Evolutionary conservation across 2,113 vertebrate species (phyloP), one percentile per base, ranked within the genome.

Genomic region (Archocentrus centrarchus): DNA sequence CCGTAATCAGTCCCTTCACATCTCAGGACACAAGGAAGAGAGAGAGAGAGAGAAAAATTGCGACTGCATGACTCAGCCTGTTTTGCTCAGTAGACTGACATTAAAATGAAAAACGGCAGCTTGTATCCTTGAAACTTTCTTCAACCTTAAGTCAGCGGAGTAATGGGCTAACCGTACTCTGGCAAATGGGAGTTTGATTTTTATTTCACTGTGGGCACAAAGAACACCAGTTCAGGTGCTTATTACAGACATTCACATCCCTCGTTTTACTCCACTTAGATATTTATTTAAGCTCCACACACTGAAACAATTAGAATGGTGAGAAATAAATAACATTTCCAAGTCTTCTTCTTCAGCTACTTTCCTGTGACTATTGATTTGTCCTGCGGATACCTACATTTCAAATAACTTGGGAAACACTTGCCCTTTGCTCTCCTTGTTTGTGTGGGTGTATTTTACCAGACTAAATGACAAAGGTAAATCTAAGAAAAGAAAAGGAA

Each of bases 1-100:
- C 85, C 60, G 9, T 79, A 83, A 86, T 85, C 83, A 89, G 37
- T 62, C 68, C 63, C 79, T 78, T 59, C 20, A 27, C 39, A 44
- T 87, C 63, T 44, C 77, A 53, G 68, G 47, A 57, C 20, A 58
- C 27, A 13, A 53, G 60, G 50, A 18, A 59, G 27, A 14, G 20
- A 73, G 30, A 7, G 30, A 7, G 30, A 30, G 30, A 30, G 60
- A 27, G 76, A 35, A 4, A 35, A 3, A 70, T 5, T 4, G 37
- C 24, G 30, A 77, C 37, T 3, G 41, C 11, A 27, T 75, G 66
- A 77, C 68, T 85, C 75, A 77, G 44, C 37, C 44, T 4, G 17
- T 20, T 73, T 66, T 5, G 4, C 53, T 77, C n/a, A 35, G 57
- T 18, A 13, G 35, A 17, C 24, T 63, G 57, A 60, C 47, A 35